Evolutionary conservation across 1,140 invertebrate species (phyloP), one percentile per base, ranked within the genome.

Genomic region (Macrostomum lignano): DNA sequence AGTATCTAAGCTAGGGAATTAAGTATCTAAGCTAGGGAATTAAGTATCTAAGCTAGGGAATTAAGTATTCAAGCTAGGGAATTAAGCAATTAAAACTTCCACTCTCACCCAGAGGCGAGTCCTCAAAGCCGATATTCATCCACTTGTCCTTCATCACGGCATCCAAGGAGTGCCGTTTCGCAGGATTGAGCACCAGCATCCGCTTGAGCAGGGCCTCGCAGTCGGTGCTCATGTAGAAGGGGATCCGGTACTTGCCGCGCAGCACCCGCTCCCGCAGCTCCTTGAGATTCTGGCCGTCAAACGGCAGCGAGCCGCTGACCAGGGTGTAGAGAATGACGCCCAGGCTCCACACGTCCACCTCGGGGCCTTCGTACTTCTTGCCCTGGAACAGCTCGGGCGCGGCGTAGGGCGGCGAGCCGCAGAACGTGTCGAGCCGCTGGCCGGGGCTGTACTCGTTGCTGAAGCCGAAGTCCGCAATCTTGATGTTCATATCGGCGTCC

Each of bases 391-490:
- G 68, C 58, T 94, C 84, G 0, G 84, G 84, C 7, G 84, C 82
- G 1, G 84, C 84, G 56, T 94, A 94, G 0, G 84, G 84, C 4
- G 84, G 84, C 29, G 72, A 78, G 1, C 84, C 84, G 51, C 84
- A 94, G 75, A 79, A 93, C 3, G 84, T 94, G 13, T 73, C 70
- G 35, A 94, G 50, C 25, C 71, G 66, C 33, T 71, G 68, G 0
- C 71, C 73, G 1, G 70, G 66, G 13, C 67, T 68, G 58, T 70
- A 93, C 49, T 76, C 74, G 60, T 93, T 94, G 43, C 77, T 81
- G 56, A 94, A 94, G 7, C 84, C 84, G 62, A 93, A 94, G 60
- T 88, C 75, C 32, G 81, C 81, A 46, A 93, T 72, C 66, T 88
- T 93, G 46, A 88, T 84, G 56, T 84, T 82, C 65, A 77, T 73